These are phyloP conservation scores for Protobothrops mucrosquamatus DNA, from an alignment of 2,113 vertebrate species.

Conservation along the genomic window DNA sequence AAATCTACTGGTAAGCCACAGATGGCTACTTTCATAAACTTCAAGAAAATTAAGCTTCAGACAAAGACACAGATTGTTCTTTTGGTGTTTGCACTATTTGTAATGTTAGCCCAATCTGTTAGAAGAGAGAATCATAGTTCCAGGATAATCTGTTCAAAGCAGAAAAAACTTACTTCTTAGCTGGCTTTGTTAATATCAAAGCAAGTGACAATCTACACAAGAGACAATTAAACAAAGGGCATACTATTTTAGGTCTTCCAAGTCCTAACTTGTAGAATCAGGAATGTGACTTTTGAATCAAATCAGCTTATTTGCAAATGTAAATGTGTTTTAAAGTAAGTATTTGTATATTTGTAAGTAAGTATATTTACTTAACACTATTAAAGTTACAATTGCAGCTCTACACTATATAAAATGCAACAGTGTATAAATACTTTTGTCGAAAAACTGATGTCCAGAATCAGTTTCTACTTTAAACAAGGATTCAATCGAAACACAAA, in stretches of 20 bases:
- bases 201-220: background rate
- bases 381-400: background rate
- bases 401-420: background rate
- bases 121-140: background rate
- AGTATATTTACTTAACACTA: background rate
- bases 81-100: background rate
- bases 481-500: background rate
- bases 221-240: background rate
- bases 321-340: background rate
- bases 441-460: background rate
- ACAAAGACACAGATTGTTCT: background rate
- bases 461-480: background rate
- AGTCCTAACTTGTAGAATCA: background rate
- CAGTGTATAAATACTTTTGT: background rate
- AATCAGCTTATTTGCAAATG: background rate
- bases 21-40: background rate
- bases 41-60: background rate
- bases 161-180: background rate
- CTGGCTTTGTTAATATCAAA: background rate
- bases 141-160: background rate
- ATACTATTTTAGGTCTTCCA: background rate
- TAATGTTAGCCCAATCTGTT: background rate
- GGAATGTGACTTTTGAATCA: background rate
- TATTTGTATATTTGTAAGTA: background rate
- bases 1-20: background rate